Conservation (phyloP, 2,797 vertebrate species). For the Buphagus erythrorhynchus region DNA sequence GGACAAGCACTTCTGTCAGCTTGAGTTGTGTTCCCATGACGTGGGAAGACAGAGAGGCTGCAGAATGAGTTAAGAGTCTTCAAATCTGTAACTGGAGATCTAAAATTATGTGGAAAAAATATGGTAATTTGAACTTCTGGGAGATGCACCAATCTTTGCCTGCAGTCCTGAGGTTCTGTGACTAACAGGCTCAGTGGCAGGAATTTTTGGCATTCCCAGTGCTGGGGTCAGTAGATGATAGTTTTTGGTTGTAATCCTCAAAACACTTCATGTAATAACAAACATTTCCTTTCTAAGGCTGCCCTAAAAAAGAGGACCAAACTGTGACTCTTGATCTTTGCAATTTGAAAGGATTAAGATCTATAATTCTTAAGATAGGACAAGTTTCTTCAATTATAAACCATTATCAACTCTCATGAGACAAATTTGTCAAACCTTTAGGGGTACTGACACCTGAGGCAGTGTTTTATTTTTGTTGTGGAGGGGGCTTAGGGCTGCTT, state of each 20-base stretch:
- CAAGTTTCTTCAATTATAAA: not conserved
- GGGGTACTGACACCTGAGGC: not conserved
- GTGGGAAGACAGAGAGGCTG: not conserved
- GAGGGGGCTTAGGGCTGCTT: not conserved
- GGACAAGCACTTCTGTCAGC: not conserved
- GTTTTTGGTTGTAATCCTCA: not conserved
- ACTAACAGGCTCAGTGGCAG: not conserved
- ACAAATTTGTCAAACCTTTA: not conserved
- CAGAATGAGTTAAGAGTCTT: not conserved
- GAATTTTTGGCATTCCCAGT: not conserved
- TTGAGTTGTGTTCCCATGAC: rapidly evolving
- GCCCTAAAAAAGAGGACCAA: not conserved
- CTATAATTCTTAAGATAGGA: not conserved
- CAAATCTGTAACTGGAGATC: not conserved
- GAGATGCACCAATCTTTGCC: not conserved
- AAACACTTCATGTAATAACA: not conserved
- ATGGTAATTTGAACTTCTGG: not conserved
- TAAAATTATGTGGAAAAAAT: not conserved
- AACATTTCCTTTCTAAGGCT: not conserved
- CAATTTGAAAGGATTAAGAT: not conserved
- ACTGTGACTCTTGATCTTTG: not conserved
- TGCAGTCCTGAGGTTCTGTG: not conserved
- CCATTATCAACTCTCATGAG: not conserved
- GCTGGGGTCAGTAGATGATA: not conserved
- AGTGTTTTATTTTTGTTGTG: not conserved